Percentiles rank a stretch among this genome's conserved stretches.
Conservation (phyloP, 2,797 vertebrate species). For the Vespertilio murinus region DNA sequence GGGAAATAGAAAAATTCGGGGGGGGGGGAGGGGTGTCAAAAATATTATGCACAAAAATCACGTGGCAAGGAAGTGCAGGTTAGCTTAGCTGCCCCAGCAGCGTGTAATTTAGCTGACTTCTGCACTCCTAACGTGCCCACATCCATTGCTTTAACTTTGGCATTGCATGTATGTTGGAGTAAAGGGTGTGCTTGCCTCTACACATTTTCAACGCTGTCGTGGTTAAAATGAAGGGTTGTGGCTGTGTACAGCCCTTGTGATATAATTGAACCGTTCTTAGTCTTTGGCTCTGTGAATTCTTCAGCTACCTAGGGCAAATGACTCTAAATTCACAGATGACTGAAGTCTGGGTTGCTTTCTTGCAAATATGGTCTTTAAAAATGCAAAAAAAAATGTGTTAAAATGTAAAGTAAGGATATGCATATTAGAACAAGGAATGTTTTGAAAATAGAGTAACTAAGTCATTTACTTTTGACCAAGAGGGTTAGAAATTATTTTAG, state of each 20-base stretch:
- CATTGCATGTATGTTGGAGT: not conserved
- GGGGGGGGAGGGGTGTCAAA: not conserved
- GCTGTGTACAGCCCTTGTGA: not conserved
- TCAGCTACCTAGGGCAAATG: not conserved
- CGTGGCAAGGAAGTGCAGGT: not conserved
- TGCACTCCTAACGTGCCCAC: not conserved
- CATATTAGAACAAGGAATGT: not conserved
- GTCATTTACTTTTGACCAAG: not conserved
- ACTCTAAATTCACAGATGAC: not conserved
- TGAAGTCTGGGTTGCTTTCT: not conserved
- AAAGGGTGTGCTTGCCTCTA: not conserved
- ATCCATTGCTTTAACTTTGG: not conserved
- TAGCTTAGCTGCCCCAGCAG: not conserved
- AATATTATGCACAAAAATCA: not conserved
- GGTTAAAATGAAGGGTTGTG: not conserved
- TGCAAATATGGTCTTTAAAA: not conserved
- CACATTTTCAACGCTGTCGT: not conserved
- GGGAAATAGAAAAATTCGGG: not conserved
- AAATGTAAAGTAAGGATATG: not conserved
- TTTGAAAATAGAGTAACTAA: conserved; percentile 5
- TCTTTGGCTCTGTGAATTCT: not conserved
- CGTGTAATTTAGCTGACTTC: not conserved
- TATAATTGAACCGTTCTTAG: not conserved
- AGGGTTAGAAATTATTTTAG: not conserved
- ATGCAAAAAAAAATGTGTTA: not conserved